Evolutionary conservation across 2,113 vertebrate species (phyloP).

Genomic region (Paraplagusia blochii): DNA sequence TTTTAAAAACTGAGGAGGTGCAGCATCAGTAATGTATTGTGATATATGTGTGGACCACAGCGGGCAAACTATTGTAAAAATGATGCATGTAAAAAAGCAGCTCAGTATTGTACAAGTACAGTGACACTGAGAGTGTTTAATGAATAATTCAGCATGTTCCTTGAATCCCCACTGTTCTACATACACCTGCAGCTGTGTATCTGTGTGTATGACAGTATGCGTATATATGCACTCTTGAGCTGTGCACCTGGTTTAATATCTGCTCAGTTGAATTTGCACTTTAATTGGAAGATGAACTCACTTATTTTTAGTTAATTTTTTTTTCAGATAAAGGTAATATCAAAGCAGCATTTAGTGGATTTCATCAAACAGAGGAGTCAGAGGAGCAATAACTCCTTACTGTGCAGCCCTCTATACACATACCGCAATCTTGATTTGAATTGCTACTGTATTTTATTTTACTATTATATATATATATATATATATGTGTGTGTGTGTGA

Average conservation of each 20-base stretch:
- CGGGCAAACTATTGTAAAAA: conserved; percentile 33
- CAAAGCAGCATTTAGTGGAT: neutral
- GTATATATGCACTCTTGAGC: conserved; percentile 4
- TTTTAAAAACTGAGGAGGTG: conserved; percentile 7
- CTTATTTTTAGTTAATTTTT: neutral
- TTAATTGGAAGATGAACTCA: conserved; percentile 25
- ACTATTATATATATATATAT: too few relatives aligned
- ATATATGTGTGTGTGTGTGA: too few relatives aligned
- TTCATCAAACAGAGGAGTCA: neutral
- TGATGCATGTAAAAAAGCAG: conserved; percentile 39
- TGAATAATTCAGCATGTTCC: conserved; percentile 60
- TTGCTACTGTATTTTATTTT: too few relatives aligned
- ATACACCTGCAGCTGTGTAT: conserved; percentile 16
- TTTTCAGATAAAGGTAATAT: conserved; percentile 17
- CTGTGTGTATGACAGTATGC: neutral
- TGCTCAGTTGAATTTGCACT: conserved; percentile 28
- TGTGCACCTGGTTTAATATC: conserved; percentile 14
- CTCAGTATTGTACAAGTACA: conserved; percentile 28
- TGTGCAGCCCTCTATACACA: too few relatives aligned
- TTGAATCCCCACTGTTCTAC: conserved; percentile 37
- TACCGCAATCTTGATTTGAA: too few relatives aligned
- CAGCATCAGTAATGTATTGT: conserved; percentile 4
- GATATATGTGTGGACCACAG: conserved; percentile 29
- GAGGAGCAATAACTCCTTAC: too few relatives aligned
- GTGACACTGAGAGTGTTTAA: conserved; percentile 32